Percentiles rank a stretch among this genome's conserved stretches.
Evolutionary conservation across 2,113 vertebrate genomes (phyloP).

Genomic region (Triplophysa dalaica): DNA sequence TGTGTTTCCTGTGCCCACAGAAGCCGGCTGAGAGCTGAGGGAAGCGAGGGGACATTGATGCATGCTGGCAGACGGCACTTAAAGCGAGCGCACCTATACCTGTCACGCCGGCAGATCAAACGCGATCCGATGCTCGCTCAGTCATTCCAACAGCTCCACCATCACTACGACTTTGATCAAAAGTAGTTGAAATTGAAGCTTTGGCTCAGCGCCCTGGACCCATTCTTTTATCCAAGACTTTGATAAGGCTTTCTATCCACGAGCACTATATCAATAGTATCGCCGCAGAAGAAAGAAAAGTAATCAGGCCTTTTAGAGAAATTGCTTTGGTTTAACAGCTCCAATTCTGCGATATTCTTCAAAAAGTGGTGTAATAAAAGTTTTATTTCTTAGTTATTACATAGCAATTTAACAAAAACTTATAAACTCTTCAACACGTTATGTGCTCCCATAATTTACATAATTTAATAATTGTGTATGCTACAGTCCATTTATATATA

Average conservation of each 20-base stretch:
- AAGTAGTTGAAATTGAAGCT: slow-evolving; percentile 43
- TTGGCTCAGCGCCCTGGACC: slow-evolving; percentile 21
- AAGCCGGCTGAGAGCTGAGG: slow-evolving; percentile 9
- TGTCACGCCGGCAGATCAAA: slow-evolving; percentile 50
- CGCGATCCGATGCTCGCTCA: slow-evolving; percentile 37
- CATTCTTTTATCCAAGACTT: slow-evolving; percentile 50
- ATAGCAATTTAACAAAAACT: background rate
- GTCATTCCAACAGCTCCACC: slow-evolving; percentile 28
- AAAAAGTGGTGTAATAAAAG: background rate
- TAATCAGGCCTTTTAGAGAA: slow-evolving; percentile 12
- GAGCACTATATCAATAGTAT: background rate
- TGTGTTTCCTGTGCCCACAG: slow-evolving; percentile 27
- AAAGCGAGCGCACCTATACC: slow-evolving; percentile 38
- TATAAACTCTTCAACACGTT: background rate
- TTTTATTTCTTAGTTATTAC: background rate
- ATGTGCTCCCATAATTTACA: background rate
- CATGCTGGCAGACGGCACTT: slow-evolving; percentile 28
- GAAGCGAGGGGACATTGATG: slow-evolving; percentile 36
- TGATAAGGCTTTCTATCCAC: slow-evolving; percentile 40
- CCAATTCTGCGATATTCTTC: background rate
- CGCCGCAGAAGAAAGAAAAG: background rate
- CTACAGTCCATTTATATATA: slow-evolving; percentile 6
- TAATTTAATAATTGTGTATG: background rate
- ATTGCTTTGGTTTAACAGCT: background rate
- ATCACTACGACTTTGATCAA: slow-evolving; percentile 44